phyloP scores from a whole-genome alignment of 2,113 vertebrate species.

The Apodemus sylvaticus region DNA sequence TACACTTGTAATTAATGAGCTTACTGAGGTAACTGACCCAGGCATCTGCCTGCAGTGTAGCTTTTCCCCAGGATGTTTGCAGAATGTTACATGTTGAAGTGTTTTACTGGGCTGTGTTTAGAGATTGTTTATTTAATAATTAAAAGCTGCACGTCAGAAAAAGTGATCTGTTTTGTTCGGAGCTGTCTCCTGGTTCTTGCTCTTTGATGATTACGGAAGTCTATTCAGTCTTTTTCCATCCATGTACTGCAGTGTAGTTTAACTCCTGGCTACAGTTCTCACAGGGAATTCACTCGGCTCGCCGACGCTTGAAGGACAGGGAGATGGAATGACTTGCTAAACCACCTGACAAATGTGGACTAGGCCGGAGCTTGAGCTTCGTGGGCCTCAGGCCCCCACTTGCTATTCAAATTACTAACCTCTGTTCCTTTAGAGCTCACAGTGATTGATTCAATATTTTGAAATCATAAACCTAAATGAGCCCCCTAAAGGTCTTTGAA shows the following conservation, averaged over 20 bases:
- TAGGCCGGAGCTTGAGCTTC: not conserved
- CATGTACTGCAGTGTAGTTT: not conserved
- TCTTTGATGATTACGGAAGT: not conserved
- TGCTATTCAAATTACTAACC: conserved; percentile 9
- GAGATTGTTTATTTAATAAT: not conserved
- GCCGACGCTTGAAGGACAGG: not conserved
- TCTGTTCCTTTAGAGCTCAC: not conserved
- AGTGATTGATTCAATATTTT: conserved; percentile 52
- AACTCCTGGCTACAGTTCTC: not conserved
- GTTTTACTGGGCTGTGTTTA: not conserved
- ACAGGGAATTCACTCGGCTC: not conserved
- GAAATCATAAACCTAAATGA: conserved; percentile 58
- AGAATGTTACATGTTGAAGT: not conserved
- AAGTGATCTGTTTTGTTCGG: not conserved
- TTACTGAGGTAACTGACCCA: not conserved
- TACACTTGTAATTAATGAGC: not conserved
- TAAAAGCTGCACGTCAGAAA: not conserved
- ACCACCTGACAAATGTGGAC: not conserved
- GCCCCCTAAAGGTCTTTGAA: conserved; percentile 55
- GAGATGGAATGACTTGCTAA: conserved; percentile 14
- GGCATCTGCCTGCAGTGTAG: not conserved
- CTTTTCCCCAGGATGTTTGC: not conserved
- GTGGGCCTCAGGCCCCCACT: not conserved
- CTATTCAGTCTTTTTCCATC: not conserved
- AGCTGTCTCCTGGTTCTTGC: not conserved